phyloP scores from a whole-genome alignment of 2,113 vertebrate genomes.

The Corapipo altera region DNA sequence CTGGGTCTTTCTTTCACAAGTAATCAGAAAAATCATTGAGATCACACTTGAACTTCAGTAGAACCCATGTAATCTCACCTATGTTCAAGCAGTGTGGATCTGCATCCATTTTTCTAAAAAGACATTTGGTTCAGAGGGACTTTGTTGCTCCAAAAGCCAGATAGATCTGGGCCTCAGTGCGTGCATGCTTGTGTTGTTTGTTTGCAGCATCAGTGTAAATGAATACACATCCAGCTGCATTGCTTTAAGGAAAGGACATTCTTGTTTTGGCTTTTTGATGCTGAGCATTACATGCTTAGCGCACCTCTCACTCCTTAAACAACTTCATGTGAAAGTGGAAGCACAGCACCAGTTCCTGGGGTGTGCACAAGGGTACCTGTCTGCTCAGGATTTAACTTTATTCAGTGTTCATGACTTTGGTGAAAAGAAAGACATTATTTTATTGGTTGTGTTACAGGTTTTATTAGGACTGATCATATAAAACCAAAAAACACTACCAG shows the following conservation, averaged over 20 bases:
- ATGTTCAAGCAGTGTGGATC: not conserved
- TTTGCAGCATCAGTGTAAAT: not conserved
- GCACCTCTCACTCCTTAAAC: not conserved
- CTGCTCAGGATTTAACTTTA: not conserved
- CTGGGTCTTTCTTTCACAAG: not conserved
- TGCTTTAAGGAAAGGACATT: not conserved
- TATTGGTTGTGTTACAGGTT: not conserved
- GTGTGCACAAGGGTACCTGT: fast-evolving
- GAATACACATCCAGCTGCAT: not conserved
- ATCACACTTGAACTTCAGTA: not conserved
- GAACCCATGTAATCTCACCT: not conserved
- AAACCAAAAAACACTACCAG: not conserved
- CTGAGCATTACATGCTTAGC: fast-evolving
- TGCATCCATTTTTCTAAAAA: not conserved
- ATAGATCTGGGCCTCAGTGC: not conserved
- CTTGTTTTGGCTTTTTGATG: not conserved
- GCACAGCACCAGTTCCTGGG: not conserved
- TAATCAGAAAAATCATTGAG: not conserved
- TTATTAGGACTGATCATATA: not conserved
- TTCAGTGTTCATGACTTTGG: not conserved
- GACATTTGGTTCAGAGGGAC: not conserved
- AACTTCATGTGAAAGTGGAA: not conserved
- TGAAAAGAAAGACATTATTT: not conserved
- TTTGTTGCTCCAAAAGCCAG: not conserved
- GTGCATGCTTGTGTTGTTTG: fast-evolving